phyloP scores from a whole-genome alignment of 2,797 vertebrate species.

The Poeciliopsis infans region DNA sequence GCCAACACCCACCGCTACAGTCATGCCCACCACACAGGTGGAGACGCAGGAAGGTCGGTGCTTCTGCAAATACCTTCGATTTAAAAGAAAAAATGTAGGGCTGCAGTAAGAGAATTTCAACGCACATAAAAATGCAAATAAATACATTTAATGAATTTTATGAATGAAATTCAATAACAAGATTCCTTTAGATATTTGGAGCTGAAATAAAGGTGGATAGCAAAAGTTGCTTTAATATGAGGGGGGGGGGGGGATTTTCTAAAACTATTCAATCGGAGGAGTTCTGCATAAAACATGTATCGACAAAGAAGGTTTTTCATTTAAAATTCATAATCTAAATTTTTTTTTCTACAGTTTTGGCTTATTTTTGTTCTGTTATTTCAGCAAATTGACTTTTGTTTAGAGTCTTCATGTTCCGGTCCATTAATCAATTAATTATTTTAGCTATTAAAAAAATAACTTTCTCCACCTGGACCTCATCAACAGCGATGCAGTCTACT shows the following conservation, averaged over 20 bases:
- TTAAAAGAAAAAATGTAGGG: neutral
- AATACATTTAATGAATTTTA: neutral
- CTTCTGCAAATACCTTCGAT: neutral
- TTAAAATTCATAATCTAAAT: too few relatives aligned
- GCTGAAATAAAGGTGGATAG: neutral
- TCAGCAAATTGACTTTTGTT: neutral
- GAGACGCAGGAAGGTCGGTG: constrained; percentile 92
- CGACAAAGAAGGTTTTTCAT: neutral
- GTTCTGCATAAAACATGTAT: neutral
- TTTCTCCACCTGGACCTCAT: neutral
- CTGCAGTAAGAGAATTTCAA: neutral
- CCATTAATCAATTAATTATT: neutral
- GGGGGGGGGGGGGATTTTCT: neutral
- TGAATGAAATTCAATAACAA: neutral
- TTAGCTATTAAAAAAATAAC: neutral
- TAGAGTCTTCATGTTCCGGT: neutral
- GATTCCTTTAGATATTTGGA: neutral
- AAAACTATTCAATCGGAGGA: neutral
- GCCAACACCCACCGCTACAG: constrained; percentile 95
- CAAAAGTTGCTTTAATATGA: neutral
- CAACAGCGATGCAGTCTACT: constrained; percentile 88
- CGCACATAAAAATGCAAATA: neutral
- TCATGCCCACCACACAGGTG: constrained; percentile 98
- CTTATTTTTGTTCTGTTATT: too few relatives aligned
- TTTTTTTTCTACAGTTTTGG: too few relatives aligned